Evolutionary conservation across 2,888 invertebrate genomes (phyloP).

Genomic region (Pediacus dermestoides): DNA sequence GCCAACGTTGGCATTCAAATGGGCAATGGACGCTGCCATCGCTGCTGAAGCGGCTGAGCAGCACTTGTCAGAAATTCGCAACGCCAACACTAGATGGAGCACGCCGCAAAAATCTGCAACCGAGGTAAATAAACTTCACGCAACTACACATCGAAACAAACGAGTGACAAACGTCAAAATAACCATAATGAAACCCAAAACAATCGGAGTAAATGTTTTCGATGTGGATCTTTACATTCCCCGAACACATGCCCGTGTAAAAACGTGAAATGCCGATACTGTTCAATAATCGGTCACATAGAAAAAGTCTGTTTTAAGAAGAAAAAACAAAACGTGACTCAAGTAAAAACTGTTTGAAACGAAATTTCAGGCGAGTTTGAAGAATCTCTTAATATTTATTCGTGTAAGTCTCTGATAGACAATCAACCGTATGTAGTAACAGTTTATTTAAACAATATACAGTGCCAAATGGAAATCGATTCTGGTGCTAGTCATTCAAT

Average conservation of each 20-base stretch:
- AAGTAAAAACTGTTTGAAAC: too few species aligned
- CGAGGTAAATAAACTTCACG: too few species aligned
- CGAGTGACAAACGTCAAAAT: too few species aligned
- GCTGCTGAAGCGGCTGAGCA: constrained; percentile 5
- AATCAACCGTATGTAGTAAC: constrained; percentile 3
- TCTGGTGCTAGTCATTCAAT: not conserved
- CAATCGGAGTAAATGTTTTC: not conserved
- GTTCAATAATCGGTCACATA: not conserved
- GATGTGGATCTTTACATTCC: not conserved
- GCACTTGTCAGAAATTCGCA: not conserved
- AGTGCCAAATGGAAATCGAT: not conserved
- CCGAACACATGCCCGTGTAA: not conserved
- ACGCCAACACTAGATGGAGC: not conserved
- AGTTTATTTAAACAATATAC: not conserved
- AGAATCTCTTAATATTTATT: too few species aligned
- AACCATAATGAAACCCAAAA: too few species aligned
- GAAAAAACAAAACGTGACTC: not conserved
- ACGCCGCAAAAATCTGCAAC: not conserved
- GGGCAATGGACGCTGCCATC: constrained; percentile 8
- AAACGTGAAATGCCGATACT: not conserved
- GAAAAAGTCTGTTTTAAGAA: not conserved
- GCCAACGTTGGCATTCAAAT: constrained; percentile 12
- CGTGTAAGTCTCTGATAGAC: not conserved
- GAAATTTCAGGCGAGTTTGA: too few species aligned
- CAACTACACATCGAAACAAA: too few species aligned